phyloP scores from a whole-genome alignment of 2,797 vertebrate species.

The Lacerta viridis region DNA sequence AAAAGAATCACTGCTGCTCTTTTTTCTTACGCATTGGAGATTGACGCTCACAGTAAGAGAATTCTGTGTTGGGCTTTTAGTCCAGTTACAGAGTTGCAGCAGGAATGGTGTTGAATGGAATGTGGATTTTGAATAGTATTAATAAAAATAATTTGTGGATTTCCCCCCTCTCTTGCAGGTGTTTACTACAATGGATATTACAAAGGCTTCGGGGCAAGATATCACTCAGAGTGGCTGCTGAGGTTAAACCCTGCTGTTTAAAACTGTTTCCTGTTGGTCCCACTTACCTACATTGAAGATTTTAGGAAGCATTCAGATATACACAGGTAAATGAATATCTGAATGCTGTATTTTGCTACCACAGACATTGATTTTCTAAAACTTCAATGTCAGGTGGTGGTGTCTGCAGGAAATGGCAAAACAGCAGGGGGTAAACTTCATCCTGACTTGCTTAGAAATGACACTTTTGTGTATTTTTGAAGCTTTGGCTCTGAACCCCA shows the following conservation, averaged over 20 bases:
- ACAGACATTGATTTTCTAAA: conserved; percentile 47
- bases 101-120: neutral
- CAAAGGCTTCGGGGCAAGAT: conserved; percentile 91
- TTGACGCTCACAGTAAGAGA: neutral
- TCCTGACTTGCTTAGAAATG: conserved; percentile 76
- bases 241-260: conserved; percentile 93
- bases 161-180: conserved; percentile 79
- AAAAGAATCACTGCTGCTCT: neutral
- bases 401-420: conserved; percentile 79
- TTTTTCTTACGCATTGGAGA: neutral
- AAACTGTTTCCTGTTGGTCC: conserved; percentile 80
- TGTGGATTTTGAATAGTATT: neutral
- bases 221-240: conserved; percentile 92
- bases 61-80: neutral
- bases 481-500: conserved; percentile 85
- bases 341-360: conserved; percentile 26
- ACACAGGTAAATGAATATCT: conserved; percentile 53
- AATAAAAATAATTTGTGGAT: conserved; percentile 11
- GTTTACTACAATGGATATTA: conserved; percentile 93
- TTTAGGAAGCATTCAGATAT: conserved; percentile 34
- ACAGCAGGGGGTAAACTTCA: conserved; percentile 83
- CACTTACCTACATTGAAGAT: conserved; percentile 50
- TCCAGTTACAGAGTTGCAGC: neutral
- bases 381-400: conserved; percentile 33
- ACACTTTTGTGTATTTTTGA: conserved; percentile 85